Evolutionary conservation across 2,888 invertebrate genomes (phyloP).

Genomic region (Nasonia oneida): DNA sequence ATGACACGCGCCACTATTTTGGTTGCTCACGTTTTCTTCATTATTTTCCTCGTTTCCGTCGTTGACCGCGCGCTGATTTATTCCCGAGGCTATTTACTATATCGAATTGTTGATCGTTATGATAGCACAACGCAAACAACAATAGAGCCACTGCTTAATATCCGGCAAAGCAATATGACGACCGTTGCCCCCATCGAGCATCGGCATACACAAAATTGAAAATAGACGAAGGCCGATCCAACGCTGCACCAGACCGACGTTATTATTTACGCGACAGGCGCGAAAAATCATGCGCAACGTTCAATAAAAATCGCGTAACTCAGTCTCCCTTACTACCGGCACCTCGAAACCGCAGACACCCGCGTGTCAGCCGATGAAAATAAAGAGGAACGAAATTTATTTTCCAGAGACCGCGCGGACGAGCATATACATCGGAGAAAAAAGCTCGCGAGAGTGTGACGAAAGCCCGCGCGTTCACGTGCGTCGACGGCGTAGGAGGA

Average conservation of each 20-base stretch:
- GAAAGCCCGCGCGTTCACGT: conserved; percentile 10
- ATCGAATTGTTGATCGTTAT: no score
- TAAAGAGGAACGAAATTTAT: not conserved
- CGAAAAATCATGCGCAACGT: no score
- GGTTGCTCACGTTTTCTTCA: not conserved
- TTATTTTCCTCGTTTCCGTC: not conserved
- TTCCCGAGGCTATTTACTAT: not conserved
- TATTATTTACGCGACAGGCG: no score
- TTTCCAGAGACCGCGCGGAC: not conserved
- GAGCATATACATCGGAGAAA: not conserved
- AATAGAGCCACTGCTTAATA: not conserved
- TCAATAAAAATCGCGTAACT: not conserved
- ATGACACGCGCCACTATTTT: conserved; percentile 30
- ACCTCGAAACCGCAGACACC: no score
- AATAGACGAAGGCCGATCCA: no score
- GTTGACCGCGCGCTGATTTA: not conserved
- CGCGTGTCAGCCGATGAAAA: not conserved
- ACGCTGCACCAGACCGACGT: no score
- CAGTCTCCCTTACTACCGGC: not conserved
- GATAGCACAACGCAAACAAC: not conserved
- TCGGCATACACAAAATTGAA: no score
- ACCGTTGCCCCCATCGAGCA: no score
- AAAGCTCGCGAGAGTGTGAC: conserved; percentile 38
- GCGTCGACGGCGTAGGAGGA: conserved; percentile 4
- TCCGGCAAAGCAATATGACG: no score